Evolutionary conservation across 2,113 vertebrate genomes (phyloP).

Genomic region (crab-eating macaque (Macaca fascicularis)): T2T-MFA8v1.1 NC_088377.1:134213001-134213500

Average conservation of each 20-base stretch:
- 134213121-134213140: background rate
- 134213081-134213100: background rate
- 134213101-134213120: background rate
- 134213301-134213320: background rate
- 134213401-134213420: background rate
- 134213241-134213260: background rate
- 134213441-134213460: background rate
- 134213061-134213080: constrained; percentile 12
- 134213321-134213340: background rate
- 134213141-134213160: background rate
- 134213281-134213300: background rate
- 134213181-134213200: background rate
- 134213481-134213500: constrained; percentile 27
- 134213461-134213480: background rate
- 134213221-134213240: background rate
- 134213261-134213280: background rate
- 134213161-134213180: background rate
- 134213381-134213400: background rate
- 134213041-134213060: constrained; percentile 30
- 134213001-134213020: background rate
- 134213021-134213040: background rate
- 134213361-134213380: constrained; percentile 4
- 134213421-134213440: background rate
- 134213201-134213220: background rate
- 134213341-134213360: background rate